These are phyloP conservation scores for Neodiprion pinetum DNA, from an alignment of 1,140 invertebrate genomes.

Conservation along the genomic window DNA sequence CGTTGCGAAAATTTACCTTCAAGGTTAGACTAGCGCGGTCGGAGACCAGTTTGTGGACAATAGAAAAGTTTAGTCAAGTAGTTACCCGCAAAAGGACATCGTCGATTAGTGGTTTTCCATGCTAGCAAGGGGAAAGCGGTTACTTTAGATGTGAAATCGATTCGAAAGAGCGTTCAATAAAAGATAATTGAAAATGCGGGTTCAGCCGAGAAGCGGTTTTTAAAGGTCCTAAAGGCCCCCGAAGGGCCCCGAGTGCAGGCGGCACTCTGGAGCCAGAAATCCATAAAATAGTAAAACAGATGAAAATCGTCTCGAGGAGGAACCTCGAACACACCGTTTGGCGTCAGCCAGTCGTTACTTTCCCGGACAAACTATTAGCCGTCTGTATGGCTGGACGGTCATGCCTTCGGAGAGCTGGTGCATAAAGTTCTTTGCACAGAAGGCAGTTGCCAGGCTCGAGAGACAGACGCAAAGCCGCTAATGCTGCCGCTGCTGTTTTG, in stretches of 20 bases:
- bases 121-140: too few relatives aligned
- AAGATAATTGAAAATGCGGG: constrained; percentile 14
- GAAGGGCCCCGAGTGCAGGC: neutral
- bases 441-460: neutral
- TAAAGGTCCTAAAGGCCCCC: neutral
- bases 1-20: too few relatives aligned
- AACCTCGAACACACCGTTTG: neutral
- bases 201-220: neutral
- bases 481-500: neutral
- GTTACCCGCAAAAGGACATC: too few relatives aligned
- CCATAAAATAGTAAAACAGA: constrained; percentile 15
- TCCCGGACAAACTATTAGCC: neutral
- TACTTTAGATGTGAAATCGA: neutral
- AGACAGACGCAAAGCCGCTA: neutral
- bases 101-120: too few relatives aligned
- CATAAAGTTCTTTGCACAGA: neutral
- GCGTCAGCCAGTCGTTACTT: constrained; percentile 12
- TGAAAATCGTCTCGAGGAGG: constrained; percentile 5
- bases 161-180: constrained; percentile 8
- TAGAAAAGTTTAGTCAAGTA: too few relatives aligned
- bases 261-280: neutral
- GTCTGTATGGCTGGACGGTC: neutral
- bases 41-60: too few relatives aligned
- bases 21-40: too few relatives aligned
- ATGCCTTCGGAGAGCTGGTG: neutral